Evolutionary conservation across 92 coral and sea anemone genomes (phyloP), one percentile per base, ranked within the genome.

Genomic region (Phenganax subtilis): DNA sequence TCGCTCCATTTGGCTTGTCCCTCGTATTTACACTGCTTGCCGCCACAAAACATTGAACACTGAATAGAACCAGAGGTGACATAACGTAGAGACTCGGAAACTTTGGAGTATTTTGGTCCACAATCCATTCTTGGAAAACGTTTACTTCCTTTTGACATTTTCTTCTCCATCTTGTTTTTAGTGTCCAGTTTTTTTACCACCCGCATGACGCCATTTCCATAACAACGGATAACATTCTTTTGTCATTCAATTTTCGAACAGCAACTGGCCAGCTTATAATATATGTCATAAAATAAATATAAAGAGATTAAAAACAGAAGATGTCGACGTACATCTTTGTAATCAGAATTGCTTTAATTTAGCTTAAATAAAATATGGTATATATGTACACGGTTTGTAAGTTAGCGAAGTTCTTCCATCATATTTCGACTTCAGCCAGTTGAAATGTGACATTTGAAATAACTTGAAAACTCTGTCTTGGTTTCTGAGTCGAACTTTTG

Each of bases 21-120:
- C 76, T 94, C 98, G 76, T 94, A 94, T 86, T 94, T 94, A 82
- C 98, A 94, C 62, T 90, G 92, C 69, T 84, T 88, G 55, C 98
- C 98, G 15, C 98, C 98, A 84, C 98, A 94, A 87, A 94, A 94
- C 97, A 94, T 94, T 8, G 98, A 91, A 71, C 98, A 94, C 75
- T 94, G 98, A 30, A 94, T 74, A 0, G 90, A 84, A 72, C 97
- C 91, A 12, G 98, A 96, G 9, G 98, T 83, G 27, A 88, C 94
- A 79, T 92, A 93, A 58, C 98, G 98, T 80, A 94, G 84, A 54
- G 90, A 90, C 80, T 94, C 98, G 4, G 97, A 91, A 68, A 94
- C 90, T 6, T 96, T 96, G n/a, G 98, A 94, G 85, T 94, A 94
- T 76, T 94, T 91, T 16, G 98, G 98, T 2, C 89, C 92, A 9